Base-by-base conservation (phyloP, 2,888 invertebrate genomes). In the Acanthosoma haemorrhoidale region DNA sequence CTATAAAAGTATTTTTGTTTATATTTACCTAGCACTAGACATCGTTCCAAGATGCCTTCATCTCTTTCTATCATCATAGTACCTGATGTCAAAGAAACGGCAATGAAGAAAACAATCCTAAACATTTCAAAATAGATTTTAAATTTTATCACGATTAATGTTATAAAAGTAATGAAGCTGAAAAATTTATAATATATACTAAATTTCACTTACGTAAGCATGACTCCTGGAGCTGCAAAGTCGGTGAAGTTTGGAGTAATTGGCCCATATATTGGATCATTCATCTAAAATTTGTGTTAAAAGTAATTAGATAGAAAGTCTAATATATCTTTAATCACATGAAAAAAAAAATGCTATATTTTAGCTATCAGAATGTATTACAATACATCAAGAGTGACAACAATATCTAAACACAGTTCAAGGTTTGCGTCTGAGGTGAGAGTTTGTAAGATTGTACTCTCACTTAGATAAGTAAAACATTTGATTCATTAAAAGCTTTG, bases 151-250 rank as follows among this genome's bases (percentile, higher is more conserved):
- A 57, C 18, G 59, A 36, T 63, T 67, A 70, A 68, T 71, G 58
- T 61, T 25, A 57, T 64, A 13, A 21, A 38, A 15, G 16, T 39
- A 18, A 16, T 34, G 34, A 63, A 4, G 29, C 41, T 36, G 9
- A 21, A 57, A 18, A 38, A 29, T 41, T n/a, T 29, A 4, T 25
- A 21, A 25, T 41, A 25, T 15, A n/a, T 25, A 18, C 0, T 39
- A 5, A 34, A n/a, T 11, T 60, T 6, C 29, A 84, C 86, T 86
- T 79, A 91, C 90, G 92, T 92, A 64, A 96, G 80, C 75, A 95
- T 91, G 60, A 96, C 87, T 73, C 96, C 96, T 1, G 96, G 96
- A 2, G 95, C 95, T 71, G 95, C 95, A 78, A 96, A 96, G 79
- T 96, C 94, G 0, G 94, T 95, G 78, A 96, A 95, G 77, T 91